Conservation (phyloP, 2,888 invertebrate species). For the Orthosia cruda region DNA sequence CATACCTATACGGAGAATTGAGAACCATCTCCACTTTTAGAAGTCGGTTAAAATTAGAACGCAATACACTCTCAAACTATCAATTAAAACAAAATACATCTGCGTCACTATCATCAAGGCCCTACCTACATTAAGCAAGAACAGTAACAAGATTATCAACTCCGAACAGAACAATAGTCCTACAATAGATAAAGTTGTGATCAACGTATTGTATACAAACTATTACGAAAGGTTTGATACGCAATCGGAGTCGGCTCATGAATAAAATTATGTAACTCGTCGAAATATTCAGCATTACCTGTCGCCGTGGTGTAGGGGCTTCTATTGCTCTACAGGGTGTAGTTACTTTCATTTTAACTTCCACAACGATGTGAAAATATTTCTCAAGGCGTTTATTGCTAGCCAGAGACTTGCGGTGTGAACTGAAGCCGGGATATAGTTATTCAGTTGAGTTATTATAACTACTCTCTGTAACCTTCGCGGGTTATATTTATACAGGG, state of each 20-base stretch:
- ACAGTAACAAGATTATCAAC: conserved; percentile 14
- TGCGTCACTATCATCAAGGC: neutral
- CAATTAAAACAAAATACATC: conserved; percentile 8
- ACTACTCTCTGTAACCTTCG: conserved; percentile 67
- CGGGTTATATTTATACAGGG: conserved; percentile 56
- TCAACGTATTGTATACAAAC: conserved; percentile 70
- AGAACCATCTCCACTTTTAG: too few species aligned
- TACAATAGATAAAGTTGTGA: conserved; percentile 56
- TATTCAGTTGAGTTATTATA: conserved; percentile 73
- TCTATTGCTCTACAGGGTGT: conserved; percentile 88
- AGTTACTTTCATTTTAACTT: conserved; percentile 91
- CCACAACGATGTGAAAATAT: conserved; percentile 91
- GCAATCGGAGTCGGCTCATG: conserved; percentile 83
- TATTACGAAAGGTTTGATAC: conserved; percentile 79
- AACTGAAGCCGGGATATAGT: conserved; percentile 71
- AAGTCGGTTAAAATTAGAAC: neutral
- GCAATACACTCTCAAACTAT: neutral
- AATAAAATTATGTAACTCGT: conserved; percentile 88
- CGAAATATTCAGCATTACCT: conserved; percentile 87
- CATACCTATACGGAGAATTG: too few species aligned
- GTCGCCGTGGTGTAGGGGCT: conserved; percentile 79
- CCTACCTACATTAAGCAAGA: neutral
- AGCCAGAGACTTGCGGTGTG: conserved; percentile 84
- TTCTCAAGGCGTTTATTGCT: conserved; percentile 89
- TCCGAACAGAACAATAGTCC: conserved; percentile 48